Conservation (phyloP, 1,140 invertebrate genomes). For the Euura lappo region DNA sequence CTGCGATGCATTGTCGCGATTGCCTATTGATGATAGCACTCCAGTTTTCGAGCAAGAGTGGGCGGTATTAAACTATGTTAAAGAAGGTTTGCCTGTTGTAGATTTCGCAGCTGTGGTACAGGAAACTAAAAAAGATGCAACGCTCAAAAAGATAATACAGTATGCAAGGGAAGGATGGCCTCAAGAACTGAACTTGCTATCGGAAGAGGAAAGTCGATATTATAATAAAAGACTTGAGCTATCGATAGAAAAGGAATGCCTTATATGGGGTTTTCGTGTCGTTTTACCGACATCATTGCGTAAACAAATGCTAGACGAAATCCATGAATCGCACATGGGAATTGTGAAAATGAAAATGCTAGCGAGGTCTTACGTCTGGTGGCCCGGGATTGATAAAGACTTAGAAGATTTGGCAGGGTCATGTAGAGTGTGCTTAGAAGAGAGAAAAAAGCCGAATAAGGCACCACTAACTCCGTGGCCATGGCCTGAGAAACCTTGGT, state of each 20-base stretch:
- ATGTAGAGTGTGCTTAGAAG: constrained; percentile 36
- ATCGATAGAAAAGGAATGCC: constrained; percentile 20
- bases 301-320: too few species aligned
- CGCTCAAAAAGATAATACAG: constrained; percentile 1
- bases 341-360: constrained; percentile 53
- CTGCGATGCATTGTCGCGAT: constrained; percentile 23
- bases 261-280: constrained; percentile 37
- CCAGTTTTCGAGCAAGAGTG: neutral
- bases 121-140: constrained; percentile 12
- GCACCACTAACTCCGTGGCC: constrained; percentile 40
- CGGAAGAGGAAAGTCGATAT: constrained; percentile 8
- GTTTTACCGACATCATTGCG: constrained; percentile 39
- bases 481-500: constrained; percentile 49
- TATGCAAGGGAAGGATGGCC: neutral
- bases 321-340: constrained; percentile 55
- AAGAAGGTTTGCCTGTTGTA: constrained; percentile 4
- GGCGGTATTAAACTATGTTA: constrained; percentile 15
- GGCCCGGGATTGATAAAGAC: constrained; percentile 52
- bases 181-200: neutral
- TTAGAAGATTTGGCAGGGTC: constrained; percentile 38
- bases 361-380: constrained; percentile 53
- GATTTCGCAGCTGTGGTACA: constrained; percentile 9
- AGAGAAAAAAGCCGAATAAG: constrained; percentile 33
- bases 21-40: constrained; percentile 19
- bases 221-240: constrained; percentile 8